A percentile compares a stretch with the other conserved stretches of the same genome.
Conservation (phyloP, 1,140 invertebrate species). For the Eulimnadia texana region DNA sequence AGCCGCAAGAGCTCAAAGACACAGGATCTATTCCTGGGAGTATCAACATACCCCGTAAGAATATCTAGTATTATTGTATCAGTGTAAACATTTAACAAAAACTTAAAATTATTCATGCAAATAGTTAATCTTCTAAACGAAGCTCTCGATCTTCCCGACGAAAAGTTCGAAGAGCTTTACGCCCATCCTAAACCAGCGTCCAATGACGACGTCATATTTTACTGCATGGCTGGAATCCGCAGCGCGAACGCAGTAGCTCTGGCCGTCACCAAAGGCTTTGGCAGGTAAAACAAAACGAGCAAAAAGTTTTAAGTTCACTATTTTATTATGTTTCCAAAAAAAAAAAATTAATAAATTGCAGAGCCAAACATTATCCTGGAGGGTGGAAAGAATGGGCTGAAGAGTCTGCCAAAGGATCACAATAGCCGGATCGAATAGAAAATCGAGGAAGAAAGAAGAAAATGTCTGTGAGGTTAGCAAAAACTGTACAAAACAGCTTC, state of each 20-base stretch:
- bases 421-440: too few relatives aligned
- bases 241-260: slow-evolving; percentile 4
- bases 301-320: too few relatives aligned
- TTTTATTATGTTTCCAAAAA: too few relatives aligned
- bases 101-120: not conserved
- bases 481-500: too few relatives aligned
- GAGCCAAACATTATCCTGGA: not conserved
- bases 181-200: not conserved
- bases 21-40: not conserved
- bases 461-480: too few relatives aligned
- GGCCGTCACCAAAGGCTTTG: not conserved
- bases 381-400: not conserved
- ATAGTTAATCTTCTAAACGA: not conserved
- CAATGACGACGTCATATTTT: slow-evolving; percentile 3
- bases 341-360: too few relatives aligned
- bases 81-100: not conserved
- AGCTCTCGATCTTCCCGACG: not conserved
- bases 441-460: too few relatives aligned
- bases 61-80: not conserved
- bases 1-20: not conserved
- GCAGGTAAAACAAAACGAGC: too few relatives aligned
- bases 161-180: not conserved
- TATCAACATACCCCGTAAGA: slow-evolving; percentile 6
- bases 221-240: slow-evolving; percentile 9
- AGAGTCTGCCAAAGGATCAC: not conserved